Conservation (phyloP, 37 sponge, comb jelly and placozoan genomes). For the Cladorhizidae sp. region DNA sequence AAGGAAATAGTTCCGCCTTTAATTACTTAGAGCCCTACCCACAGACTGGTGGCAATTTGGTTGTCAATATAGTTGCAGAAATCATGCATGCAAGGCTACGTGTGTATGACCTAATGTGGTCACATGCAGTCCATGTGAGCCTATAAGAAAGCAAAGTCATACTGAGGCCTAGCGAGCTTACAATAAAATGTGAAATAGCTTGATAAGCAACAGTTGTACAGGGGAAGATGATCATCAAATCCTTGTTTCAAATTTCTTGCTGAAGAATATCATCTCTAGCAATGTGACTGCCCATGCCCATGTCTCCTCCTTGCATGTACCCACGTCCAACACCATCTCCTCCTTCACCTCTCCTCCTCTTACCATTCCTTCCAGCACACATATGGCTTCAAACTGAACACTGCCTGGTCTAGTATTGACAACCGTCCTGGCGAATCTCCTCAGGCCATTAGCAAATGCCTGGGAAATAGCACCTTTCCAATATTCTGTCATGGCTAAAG, state of each 20-base stretch:
- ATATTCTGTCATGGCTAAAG: not conserved
- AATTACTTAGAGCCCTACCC: too few species aligned
- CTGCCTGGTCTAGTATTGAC: conserved; percentile 2
- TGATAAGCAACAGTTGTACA: too few species aligned
- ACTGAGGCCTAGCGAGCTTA: too few species aligned
- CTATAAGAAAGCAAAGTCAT: too few species aligned
- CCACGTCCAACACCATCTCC: conserved; percentile 11
- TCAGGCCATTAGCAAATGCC: conserved; percentile 21
- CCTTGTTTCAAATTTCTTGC: conserved; percentile 1
- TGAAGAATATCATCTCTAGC: conserved; percentile 1
- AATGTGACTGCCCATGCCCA: conserved; percentile 14
- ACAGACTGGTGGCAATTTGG: too few species aligned
- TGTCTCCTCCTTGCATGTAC: conserved; percentile 3
- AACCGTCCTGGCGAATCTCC: not conserved
- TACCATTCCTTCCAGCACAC: conserved; percentile 1
- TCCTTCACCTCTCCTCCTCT: not conserved
- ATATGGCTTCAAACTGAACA: conserved; percentile 4
- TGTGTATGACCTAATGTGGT: too few species aligned
- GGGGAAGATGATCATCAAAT: too few species aligned
- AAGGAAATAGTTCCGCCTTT: too few species aligned
- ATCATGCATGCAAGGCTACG: too few species aligned
- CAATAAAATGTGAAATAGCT: too few species aligned
- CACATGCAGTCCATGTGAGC: too few species aligned
- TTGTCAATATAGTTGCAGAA: too few species aligned
- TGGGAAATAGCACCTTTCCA: not conserved